Evolutionary conservation across 2,888 invertebrate species (phyloP).

Genomic region (Hololepta plana): DNA sequence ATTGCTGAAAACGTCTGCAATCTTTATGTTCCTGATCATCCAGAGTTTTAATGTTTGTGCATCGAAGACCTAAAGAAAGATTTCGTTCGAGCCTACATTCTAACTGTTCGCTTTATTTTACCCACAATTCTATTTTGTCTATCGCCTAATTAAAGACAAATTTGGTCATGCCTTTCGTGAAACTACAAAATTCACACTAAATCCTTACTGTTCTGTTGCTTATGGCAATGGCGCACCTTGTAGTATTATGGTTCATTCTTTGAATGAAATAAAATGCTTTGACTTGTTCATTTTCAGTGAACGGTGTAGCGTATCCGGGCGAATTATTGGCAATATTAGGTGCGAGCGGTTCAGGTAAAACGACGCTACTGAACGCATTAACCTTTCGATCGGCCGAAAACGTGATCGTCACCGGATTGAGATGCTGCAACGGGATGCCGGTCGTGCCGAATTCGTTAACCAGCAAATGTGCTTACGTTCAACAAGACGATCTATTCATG

Average conservation of each 20-base stretch:
- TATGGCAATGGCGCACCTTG: no score
- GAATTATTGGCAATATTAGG: constrained; percentile 79
- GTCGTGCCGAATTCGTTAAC: constrained; percentile 53
- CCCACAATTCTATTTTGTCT: no score
- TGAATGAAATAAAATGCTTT: constrained; percentile 4
- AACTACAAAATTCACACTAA: no score
- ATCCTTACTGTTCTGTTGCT: no score
- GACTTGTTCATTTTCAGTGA: constrained; percentile 33
- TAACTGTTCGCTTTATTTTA: no score
- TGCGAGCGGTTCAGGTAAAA: constrained; percentile 86
- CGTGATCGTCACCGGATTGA: constrained; percentile 39
- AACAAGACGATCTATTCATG: constrained; percentile 87
- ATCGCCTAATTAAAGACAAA: no score
- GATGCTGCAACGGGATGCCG: constrained; percentile 57
- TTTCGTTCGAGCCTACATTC: no score
- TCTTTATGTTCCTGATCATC: no score
- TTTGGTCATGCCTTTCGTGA: no score
- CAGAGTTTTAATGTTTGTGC: no score
- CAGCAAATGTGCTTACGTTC: constrained; percentile 76
- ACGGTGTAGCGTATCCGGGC: constrained; percentile 69
- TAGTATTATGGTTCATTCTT: constrained; percentile 5
- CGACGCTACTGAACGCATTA: constrained; percentile 77
- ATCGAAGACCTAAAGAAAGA: no score
- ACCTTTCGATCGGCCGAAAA: constrained; percentile 62
- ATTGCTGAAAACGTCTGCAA: no score